Evolutionary conservation across 1,140 invertebrate species (phyloP).

Genomic region (Tetramorium alpestre): DNA sequence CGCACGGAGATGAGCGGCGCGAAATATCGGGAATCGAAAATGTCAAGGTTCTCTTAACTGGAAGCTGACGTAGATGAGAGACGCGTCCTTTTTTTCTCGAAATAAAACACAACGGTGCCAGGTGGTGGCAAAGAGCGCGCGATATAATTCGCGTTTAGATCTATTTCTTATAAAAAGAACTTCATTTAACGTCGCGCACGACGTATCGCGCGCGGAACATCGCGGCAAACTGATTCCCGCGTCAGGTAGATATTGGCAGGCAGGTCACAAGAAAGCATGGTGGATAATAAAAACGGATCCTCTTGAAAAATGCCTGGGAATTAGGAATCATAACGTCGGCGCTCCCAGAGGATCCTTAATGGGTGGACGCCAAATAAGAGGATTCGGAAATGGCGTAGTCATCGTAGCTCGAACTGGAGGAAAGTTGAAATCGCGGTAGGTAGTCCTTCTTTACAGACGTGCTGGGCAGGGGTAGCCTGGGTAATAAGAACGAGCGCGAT

Average conservation of each 20-base stretch:
- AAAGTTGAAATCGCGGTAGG: conserved; percentile 59
- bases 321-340: conserved; percentile 60
- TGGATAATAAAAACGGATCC: conserved; percentile 44
- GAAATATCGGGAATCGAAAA: conserved; percentile 35
- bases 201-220: background rate
- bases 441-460: conserved; percentile 53
- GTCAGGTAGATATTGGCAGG: conserved; percentile 28
- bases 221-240: background rate
- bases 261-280: background rate
- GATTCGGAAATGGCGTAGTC: conserved; percentile 66
- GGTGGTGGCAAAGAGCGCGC: background rate
- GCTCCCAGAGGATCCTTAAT: conserved; percentile 49
- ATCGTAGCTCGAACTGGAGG: conserved; percentile 44
- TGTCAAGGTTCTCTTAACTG: conserved; percentile 16
- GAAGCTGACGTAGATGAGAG: conserved; percentile 10
- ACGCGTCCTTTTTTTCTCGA: background rate
- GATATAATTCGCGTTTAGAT: background rate
- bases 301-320: conserved; percentile 36
- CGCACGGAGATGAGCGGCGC: conserved; percentile 16
- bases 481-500: conserved; percentile 72
- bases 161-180: background rate
- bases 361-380: conserved; percentile 64
- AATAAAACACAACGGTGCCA: background rate
- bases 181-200: background rate
- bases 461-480: conserved; percentile 50